Evolutionary conservation across 2,113 vertebrate genomes (phyloP), one percentile per base, ranked within the genome.

Genomic region (Noturus placidus): DNA sequence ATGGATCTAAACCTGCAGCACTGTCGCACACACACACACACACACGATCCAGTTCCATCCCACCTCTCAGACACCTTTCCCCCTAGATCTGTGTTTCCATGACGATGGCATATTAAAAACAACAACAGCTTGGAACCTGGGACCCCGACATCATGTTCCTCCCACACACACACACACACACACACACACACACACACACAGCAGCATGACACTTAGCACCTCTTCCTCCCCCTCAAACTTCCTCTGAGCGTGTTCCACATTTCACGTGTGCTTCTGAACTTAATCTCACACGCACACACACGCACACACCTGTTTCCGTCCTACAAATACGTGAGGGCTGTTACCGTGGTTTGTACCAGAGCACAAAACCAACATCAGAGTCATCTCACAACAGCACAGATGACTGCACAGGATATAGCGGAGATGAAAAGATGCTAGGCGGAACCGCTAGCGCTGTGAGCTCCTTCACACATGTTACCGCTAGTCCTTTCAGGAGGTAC

Each of bases 41-140:
- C 76, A 79, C 52, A 54, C 79, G 79, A 70, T 76, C 83, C 72
- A 82, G 82, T 76, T 85, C 30, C 50, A 76, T 69, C 67, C 38
- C 87, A 77, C 33, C 69, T 83, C 69, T 42, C 30, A 30, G 27
- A 46, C 76, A 86, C 74, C 87, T 82, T 11, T 72, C 22, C 59
- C 81, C 79, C 82, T 52, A 35, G 88, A 57, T 80, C 88, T 38
- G 6, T 46, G 10, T 83, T 83, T 80, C 88, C 86, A 88, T 46
- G 79, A 81, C 89, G 79, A 46, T 54, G 90, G 85, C 91, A 89
- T 92, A 87, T 90, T 92, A 72, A 93, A 91, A 86, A 93, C 89
- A 88, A 81, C 74, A 87, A 89, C 74, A 33, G 52, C 54, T 33
- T 52, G 63, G 84, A 52, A 56, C 38, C 59, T 56, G 52, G 56